Base-by-base conservation (phyloP, 2,797 vertebrate genomes). In the Neopelma chrysocephalum region DNA sequence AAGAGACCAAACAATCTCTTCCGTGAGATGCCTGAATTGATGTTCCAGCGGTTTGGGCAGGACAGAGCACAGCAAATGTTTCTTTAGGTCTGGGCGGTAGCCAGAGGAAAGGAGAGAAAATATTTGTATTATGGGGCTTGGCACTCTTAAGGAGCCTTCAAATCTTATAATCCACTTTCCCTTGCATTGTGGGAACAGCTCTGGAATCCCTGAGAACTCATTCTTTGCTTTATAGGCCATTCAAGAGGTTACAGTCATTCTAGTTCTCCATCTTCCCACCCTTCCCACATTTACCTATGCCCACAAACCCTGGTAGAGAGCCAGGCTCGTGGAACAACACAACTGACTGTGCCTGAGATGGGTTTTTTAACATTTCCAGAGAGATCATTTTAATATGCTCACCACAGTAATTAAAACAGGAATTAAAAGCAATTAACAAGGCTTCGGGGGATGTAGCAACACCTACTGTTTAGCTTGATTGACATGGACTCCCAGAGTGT, bases 391-490 rank as follows among this genome's bases (percentile, higher is more conserved):
- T 3, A 61, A 45, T 7, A 7, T 2, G 10, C 14, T 66, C 53
- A 58, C 5, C 17, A 36, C 5, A 9, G 1, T 1, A 7, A 22
- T 12, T 10, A 58, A 27, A 69, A 12, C 4, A 17, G 54, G 9
- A 27, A 78, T n/a, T 42, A 40, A 12, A 4, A 36, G 58, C 8
- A 40, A 78, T 34, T 26, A 34, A 10, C 2, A 60, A 56, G 36
- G 65, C 29, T 71, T 27, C 23, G 34, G 5, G 56, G 40, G 29
- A 43, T 16, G 29, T 15, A 64, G 29, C 40, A 43, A 43, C 66
- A 99, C 99, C 98, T 97, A 99, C 99, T 99, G 99, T 96, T 99
- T 99, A 45, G 99, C 99, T 70, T 98, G 99, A 97, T 99, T 99
- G 88, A 99, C 99, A 31, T 99, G 99, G 82, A 99, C 99, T 4